These are phyloP conservation scores for Drosophila malerkotliana DNA, from an alignment of 1,140 invertebrate genomes.

Conservation along the genomic window DNA sequence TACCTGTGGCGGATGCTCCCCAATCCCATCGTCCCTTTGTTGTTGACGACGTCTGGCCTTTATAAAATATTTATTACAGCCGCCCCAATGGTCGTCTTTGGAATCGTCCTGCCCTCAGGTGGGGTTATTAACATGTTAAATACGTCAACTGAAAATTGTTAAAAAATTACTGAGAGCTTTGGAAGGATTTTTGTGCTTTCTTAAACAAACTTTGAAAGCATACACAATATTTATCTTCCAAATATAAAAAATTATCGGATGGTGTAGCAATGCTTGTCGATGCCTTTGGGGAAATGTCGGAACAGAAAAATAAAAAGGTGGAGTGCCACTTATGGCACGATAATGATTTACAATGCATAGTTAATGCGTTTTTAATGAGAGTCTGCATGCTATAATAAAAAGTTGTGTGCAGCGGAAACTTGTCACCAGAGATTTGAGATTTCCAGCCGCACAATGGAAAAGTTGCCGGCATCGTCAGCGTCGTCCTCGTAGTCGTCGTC, in stretches of 20 bases:
- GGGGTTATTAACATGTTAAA: conserved; percentile 56
- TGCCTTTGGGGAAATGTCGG: neutral
- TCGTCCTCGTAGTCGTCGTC: conserved; percentile 21
- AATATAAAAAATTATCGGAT: conserved; percentile 20
- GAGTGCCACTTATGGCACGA: conserved; percentile 70
- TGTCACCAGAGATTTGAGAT: conserved; percentile 63
- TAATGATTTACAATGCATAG: conserved; percentile 75
- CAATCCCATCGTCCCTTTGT: conserved; percentile 17
- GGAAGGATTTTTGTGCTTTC: too few species aligned
- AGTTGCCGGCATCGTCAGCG: conserved; percentile 44
- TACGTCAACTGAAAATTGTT: conserved; percentile 29
- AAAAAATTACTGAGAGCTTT: neutral
- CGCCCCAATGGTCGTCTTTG: conserved; percentile 17
- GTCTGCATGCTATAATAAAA: conserved; percentile 49
- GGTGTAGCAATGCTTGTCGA: conserved; percentile 18
- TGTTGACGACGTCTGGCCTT: conserved; percentile 50
- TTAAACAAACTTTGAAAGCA: neutral
- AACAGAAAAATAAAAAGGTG: neutral
- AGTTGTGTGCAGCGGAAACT: conserved; percentile 63
- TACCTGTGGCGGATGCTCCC: conserved; percentile 47
- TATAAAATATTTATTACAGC: conserved; percentile 66
- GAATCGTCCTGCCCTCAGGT: conserved; percentile 11
- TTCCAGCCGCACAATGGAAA: conserved; percentile 50
- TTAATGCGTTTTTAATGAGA: conserved; percentile 81
- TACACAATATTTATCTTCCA: neutral